These are phyloP conservation scores for Dicrostonyx torquatus DNA, from an alignment of 2,797 vertebrate species.

Conservation along the genomic window DNA sequence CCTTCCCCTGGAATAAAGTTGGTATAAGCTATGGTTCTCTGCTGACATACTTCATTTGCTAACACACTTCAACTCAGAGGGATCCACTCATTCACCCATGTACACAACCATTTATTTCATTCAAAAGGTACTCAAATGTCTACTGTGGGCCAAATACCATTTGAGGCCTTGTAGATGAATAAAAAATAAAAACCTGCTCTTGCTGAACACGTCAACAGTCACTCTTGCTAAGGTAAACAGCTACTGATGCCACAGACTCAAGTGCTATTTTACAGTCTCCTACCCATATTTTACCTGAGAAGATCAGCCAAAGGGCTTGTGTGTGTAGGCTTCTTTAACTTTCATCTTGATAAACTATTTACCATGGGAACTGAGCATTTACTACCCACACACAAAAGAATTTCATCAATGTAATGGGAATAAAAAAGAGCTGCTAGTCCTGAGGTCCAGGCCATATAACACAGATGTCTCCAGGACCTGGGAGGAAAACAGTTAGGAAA, in stretches of 20 bases:
- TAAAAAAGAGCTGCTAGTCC: neutral
- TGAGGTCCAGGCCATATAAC: neutral
- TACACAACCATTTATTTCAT: neutral
- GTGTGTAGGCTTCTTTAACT: conserved; percentile 33
- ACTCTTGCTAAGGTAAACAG: neutral
- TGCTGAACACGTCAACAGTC: neutral
- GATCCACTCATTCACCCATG: neutral
- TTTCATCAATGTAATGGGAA: conserved; percentile 57
- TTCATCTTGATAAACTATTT: conserved; percentile 46
- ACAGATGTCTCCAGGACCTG: neutral
- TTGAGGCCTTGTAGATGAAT: neutral
- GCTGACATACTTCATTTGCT: neutral
- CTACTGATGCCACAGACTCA: neutral
- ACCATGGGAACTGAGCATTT: conserved; percentile 26
- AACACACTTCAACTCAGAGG: neutral
- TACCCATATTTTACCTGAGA: neutral
- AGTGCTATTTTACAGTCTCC: neutral
- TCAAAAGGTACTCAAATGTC: neutral
- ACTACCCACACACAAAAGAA: conserved; percentile 60
- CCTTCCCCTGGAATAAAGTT: conserved; percentile 78
- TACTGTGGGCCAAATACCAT: neutral
- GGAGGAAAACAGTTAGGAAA: neutral
- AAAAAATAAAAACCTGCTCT: neutral
- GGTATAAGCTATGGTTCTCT: neutral
- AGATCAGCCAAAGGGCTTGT: neutral